These are phyloP conservation scores for Piaya cayana DNA, from an alignment of 2,113 vertebrate genomes.

Conservation along the genomic window DNA sequence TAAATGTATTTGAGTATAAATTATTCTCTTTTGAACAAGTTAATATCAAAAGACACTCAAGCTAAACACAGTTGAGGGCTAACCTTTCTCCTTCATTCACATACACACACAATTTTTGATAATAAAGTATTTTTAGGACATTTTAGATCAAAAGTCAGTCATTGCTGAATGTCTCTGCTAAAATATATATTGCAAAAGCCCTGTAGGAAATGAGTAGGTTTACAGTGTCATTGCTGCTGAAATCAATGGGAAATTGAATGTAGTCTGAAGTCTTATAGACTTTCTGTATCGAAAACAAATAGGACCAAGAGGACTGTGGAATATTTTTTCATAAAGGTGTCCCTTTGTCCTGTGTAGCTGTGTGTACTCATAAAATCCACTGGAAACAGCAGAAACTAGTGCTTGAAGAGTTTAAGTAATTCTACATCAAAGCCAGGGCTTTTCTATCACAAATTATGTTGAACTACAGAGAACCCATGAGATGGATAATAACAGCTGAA, in stretches of 20 bases:
- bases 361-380: not conserved
- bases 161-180: not conserved
- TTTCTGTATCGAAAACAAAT: slow-evolving; percentile 23
- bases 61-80: not conserved
- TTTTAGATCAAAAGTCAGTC: slow-evolving; percentile 52
- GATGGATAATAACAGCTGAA: not conserved
- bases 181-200: slow-evolving; percentile 41
- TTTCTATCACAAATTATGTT: not conserved
- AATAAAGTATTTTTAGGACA: slow-evolving; percentile 36
- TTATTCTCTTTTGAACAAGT: not conserved
- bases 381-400: not conserved
- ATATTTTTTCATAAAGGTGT: not conserved
- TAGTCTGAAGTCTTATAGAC: not conserved
- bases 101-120: not conserved
- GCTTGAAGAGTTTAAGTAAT: not conserved
- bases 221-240: slow-evolving; percentile 30
- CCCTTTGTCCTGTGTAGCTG: not conserved
- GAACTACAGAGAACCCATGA: not conserved
- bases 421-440: not conserved
- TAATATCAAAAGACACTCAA: not conserved
- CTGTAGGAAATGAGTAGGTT: slow-evolving; percentile 43
- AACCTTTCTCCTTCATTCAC: not conserved
- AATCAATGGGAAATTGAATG: slow-evolving; percentile 42
- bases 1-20: not conserved
- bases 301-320: not conserved